Evolutionary conservation across 2,888 invertebrate genomes (phyloP).

Genomic region (Polietes domitor): DNA sequence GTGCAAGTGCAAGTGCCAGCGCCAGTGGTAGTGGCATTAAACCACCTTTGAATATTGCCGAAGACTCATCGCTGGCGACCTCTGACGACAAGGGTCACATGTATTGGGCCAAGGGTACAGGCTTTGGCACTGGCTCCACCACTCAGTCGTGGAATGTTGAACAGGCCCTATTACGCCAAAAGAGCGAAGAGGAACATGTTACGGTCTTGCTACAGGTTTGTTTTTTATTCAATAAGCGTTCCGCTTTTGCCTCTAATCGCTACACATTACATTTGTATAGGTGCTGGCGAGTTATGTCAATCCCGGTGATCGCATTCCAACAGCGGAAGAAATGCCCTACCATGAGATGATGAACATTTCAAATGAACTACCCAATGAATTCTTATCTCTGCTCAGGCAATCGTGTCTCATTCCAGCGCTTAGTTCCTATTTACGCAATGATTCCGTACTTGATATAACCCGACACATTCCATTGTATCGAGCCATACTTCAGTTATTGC

Average conservation of each 20-base stretch:
- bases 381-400: constrained; percentile 88
- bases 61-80: constrained; percentile 80
- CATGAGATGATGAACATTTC: constrained; percentile 80
- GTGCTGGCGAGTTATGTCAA: constrained; percentile 95
- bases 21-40: constrained; percentile 68
- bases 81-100: constrained; percentile 88
- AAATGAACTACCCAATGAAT: constrained; percentile 85
- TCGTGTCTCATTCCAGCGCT: constrained; percentile 94
- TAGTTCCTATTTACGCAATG: constrained; percentile 94
- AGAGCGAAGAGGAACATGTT: constrained; percentile 96
- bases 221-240: neutral
- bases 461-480: constrained; percentile 96
- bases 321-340: constrained; percentile 78
- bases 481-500: constrained; percentile 90
- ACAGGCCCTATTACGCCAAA: constrained; percentile 93
- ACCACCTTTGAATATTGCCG: constrained; percentile 71
- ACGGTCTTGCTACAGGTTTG: constrained; percentile 88
- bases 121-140: constrained; percentile 97
- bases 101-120: constrained; percentile 98
- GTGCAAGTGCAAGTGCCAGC: no score
- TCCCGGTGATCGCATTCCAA: constrained; percentile 83
- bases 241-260: no score
- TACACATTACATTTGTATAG: constrained; percentile 77
- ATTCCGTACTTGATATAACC: constrained; percentile 98
- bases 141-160: constrained; percentile 98